phyloP scores from a whole-genome alignment of 2,113 vertebrate species.

The Tragelaphus buxtoni region DNA sequence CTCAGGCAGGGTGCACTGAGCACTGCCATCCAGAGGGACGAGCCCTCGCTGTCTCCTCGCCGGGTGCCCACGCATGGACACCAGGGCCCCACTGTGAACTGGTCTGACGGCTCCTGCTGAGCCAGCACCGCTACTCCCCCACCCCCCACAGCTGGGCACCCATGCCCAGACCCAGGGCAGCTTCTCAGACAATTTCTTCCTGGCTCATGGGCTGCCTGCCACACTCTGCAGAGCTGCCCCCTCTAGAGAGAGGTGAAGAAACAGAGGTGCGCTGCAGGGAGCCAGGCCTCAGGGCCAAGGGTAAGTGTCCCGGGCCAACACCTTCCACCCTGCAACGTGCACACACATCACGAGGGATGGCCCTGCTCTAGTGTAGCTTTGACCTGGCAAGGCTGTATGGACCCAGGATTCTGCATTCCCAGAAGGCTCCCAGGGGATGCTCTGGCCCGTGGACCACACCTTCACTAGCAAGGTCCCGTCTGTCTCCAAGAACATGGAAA shows the following conservation, averaged over 20 bases:
- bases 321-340: accelerated
- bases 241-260: not conserved
- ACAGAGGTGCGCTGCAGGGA: not conserved
- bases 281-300: not conserved
- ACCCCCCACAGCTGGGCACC: not conserved
- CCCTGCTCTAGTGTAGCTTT: not conserved
- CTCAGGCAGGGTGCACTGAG: not conserved
- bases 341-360: not conserved
- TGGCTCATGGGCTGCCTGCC: not conserved
- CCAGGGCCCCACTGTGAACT: not conserved
- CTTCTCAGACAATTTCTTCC: not conserved
- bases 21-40: not conserved
- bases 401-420: not conserved
- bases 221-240: not conserved
- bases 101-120: not conserved
- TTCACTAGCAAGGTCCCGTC: not conserved
- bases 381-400: not conserved
- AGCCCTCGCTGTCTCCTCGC: not conserved
- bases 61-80: accelerated
- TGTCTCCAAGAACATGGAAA: not conserved
- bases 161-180: not conserved
- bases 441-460: not conserved
- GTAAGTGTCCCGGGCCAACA: not conserved
- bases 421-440: not conserved
- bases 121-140: not conserved